A percentile compares a stretch with the other conserved stretches of the same genome.
These are phyloP conservation scores for Drosophila yakuba DNA, from an alignment of 1,140 invertebrate species.

Conservation along the genomic window DNA sequence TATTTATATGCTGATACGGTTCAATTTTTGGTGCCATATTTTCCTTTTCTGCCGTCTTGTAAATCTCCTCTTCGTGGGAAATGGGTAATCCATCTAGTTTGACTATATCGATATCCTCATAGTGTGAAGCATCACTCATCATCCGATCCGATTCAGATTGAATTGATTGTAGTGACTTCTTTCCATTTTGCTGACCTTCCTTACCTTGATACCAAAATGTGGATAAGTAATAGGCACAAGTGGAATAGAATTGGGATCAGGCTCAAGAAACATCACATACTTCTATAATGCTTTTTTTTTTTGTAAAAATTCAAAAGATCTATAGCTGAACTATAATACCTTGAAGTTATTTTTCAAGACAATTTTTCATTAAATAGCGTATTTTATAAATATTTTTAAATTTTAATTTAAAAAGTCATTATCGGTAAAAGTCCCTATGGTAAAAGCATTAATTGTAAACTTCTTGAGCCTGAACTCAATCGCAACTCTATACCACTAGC, in stretches of 20 bases:
- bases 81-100: slow-evolving; percentile 61
- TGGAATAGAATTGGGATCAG: neutral
- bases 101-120: slow-evolving; percentile 77
- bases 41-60: slow-evolving; percentile 47
- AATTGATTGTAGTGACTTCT: neutral
- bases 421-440: too few species aligned
- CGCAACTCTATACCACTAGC: slow-evolving; percentile 14
- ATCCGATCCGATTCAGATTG: slow-evolving; percentile 51
- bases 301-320: too few species aligned
- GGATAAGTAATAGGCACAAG: slow-evolving; percentile 2
- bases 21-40: neutral
- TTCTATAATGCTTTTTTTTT: neutral
- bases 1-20: neutral
- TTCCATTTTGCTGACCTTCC: neutral
- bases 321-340: too few species aligned
- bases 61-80: slow-evolving; percentile 58
- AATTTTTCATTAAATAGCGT: too few species aligned
- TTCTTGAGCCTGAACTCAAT: slow-evolving; percentile 24
- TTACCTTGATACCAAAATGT: slow-evolving; percentile 14
- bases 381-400: too few species aligned
- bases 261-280: slow-evolving; percentile 11
- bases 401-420: too few species aligned
- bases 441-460: neutral
- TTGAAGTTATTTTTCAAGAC: too few species aligned
- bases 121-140: slow-evolving; percentile 68